A percentile compares a stretch with the other conserved stretches of the same genome.
Conservation (phyloP, 2,888 invertebrate genomes). For the Coremacera marginata region DNA sequence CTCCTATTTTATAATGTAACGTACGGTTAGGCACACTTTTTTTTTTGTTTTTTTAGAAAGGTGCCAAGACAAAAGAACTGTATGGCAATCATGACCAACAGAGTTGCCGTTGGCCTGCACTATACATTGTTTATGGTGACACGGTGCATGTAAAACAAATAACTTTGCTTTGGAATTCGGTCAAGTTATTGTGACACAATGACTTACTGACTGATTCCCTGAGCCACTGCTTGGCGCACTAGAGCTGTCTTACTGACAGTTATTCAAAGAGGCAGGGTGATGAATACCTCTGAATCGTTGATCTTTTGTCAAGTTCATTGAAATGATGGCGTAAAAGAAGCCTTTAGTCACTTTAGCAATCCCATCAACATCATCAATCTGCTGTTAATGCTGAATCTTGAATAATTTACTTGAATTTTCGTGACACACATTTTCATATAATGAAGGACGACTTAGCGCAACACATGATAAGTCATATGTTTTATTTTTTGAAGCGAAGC, state of each 20-base stretch:
- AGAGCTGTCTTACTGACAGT: not conserved
- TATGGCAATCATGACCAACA: constrained; percentile 7
- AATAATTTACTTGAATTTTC: no score
- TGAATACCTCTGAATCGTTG: no score
- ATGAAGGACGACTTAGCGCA: no score
- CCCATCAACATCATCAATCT: no score
- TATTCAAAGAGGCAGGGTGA: no score
- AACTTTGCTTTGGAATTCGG: constrained; percentile 27
- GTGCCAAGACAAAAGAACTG: constrained; percentile 3
- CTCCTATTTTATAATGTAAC: not conserved
- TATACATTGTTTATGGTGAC: constrained; percentile 17
- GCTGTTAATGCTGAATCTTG: no score
- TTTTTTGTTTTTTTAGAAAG: constrained; percentile 1
- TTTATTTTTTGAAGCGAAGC: no score
- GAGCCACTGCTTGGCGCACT: not conserved
- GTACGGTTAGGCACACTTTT: not conserved
- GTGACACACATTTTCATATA: no score
- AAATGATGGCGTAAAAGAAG: no score
- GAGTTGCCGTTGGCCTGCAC: not conserved
- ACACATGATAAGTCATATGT: no score
- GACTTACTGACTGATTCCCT: not conserved
- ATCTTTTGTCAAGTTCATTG: no score
- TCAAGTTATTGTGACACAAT: constrained; percentile 16
- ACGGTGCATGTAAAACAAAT: constrained; percentile 17
- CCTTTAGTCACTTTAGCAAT: no score